A percentile compares a stretch with the other conserved stretches of the same genome.
Evolutionary conservation across 2,113 vertebrate species (phyloP).

Genomic region (Hippocampus barbouri): DNA sequence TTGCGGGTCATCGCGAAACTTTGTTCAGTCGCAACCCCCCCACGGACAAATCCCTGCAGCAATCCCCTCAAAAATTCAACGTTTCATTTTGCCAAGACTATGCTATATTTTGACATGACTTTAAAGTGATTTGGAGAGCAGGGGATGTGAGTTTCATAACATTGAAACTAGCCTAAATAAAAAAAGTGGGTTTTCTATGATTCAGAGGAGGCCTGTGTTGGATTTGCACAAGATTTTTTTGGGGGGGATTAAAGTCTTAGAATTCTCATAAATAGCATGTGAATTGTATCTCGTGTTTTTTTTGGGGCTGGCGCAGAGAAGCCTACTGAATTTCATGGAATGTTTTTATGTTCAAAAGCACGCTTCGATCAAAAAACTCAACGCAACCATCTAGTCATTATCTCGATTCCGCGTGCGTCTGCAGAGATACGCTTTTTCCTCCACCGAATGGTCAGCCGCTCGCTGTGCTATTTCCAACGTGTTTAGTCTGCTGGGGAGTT

Average conservation of each 20-base stretch:
- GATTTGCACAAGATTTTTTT: background rate
- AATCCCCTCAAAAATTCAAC: background rate
- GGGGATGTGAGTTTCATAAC: background rate
- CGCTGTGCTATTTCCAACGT: slow-evolving; percentile 20
- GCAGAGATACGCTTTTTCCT: slow-evolving; percentile 27
- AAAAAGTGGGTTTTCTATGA: slow-evolving; percentile 1
- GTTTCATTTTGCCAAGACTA: background rate
- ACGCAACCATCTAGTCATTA: slow-evolving; percentile 9
- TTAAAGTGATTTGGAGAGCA: background rate
- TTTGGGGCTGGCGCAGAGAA: background rate
- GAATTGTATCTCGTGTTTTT: background rate
- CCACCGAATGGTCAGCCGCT: slow-evolving; percentile 24
- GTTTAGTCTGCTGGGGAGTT: slow-evolving; percentile 24
- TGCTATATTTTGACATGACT: background rate
- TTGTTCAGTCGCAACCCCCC: background rate
- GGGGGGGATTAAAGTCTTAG: background rate
- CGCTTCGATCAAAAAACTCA: background rate
- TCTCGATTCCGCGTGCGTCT: slow-evolving; percentile 23
- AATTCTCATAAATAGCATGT: background rate
- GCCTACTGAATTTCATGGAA: background rate
- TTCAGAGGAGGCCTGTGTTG: background rate
- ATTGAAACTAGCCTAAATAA: background rate
- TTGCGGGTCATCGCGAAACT: background rate
- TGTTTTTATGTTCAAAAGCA: background rate
- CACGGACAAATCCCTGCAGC: background rate